Evolutionary conservation across 2,113 vertebrate genomes (phyloP).

Genomic region (Rattus norvegicus): GRCr8 NC_086019.1:189347001-189347500

Average conservation of each 20-base stretch:
- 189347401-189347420: not conserved
- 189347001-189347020: not conserved
- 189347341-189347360: rapidly evolving
- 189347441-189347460: not conserved
- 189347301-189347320: not conserved
- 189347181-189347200: no score
- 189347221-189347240: not conserved
- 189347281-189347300: not conserved
- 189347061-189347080: not conserved
- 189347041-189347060: not conserved
- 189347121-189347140: no score
- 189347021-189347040: no score
- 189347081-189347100: not conserved
- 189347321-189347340: rapidly evolving
- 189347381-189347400: not conserved
- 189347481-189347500: not conserved
- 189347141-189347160: not conserved
- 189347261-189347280: rapidly evolving
- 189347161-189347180: no score
- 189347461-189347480: not conserved
- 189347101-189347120: not conserved
- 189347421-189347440: not conserved
- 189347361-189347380: not conserved
- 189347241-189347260: not conserved
- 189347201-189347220: not conserved